A percentile compares a stretch with the other conserved stretches of the same genome.
These are phyloP conservation scores for Pantherophis vulpinus DNA, from an alignment of 2,797 vertebrate species.

Conservation along the genomic window DNA sequence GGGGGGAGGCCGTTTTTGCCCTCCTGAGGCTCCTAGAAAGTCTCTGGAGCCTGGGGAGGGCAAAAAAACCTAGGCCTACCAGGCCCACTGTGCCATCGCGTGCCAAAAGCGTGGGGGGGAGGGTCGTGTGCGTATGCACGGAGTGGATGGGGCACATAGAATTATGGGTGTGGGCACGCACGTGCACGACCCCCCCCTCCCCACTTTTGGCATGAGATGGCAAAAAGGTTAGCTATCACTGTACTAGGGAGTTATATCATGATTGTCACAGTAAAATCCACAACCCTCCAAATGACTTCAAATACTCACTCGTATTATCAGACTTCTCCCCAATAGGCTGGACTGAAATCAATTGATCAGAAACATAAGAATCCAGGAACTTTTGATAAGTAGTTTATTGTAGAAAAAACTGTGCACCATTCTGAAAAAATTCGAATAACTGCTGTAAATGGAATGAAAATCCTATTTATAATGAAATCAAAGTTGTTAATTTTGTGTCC, in stretches of 20 bases:
- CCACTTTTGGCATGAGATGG: too few species aligned
- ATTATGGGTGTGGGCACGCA: too few species aligned
- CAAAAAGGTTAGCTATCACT: too few species aligned
- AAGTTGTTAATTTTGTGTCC: neutral
- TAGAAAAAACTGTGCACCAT: neutral
- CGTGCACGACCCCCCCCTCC: too few species aligned
- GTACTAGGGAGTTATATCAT: neutral
- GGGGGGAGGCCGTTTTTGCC: too few species aligned
- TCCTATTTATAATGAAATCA: neutral
- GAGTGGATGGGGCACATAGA: too few species aligned
- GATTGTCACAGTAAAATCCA: neutral
- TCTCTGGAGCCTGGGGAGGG: too few species aligned
- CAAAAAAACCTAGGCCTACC: too few species aligned
- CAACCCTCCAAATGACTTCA: neutral
- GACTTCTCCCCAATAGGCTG: neutral
- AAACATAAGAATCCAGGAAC: neutral
- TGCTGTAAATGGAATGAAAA: neutral
- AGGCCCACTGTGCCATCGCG: too few species aligned
- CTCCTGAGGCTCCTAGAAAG: too few species aligned
- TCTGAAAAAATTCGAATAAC: neutral
- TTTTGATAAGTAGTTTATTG: neutral
- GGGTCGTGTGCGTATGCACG: too few species aligned
- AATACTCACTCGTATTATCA: neutral
- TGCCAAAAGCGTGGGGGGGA: too few species aligned
- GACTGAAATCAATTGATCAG: neutral